Conservation (phyloP, 2,113 vertebrate species). For the Cyphomyrus discorhynchus region DNA sequence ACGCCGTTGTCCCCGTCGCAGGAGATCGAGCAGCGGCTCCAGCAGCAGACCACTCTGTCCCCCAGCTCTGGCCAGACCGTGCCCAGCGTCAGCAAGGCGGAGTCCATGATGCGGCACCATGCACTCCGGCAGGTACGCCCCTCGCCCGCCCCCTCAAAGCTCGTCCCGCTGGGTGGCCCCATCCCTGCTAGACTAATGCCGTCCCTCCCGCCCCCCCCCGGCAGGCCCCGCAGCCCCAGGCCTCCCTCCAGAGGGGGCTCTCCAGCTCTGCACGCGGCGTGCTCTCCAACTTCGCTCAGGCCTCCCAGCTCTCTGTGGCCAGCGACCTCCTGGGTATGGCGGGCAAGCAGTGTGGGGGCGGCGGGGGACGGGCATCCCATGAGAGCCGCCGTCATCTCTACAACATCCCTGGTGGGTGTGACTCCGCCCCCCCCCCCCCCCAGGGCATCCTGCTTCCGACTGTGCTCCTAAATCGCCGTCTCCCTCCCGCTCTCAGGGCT, state of each 20-base stretch:
- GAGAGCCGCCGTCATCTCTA: constrained; percentile 67
- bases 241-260: constrained; percentile 77
- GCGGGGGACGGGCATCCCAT: constrained; percentile 50
- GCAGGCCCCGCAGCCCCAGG: constrained; percentile 81
- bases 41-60: constrained; percentile 84
- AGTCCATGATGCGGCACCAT: constrained; percentile 86
- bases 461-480: not conserved
- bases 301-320: constrained; percentile 86
- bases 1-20: constrained; percentile 35
- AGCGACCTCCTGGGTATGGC: constrained; percentile 86
- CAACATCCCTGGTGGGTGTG: constrained; percentile 62
- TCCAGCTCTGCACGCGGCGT: constrained; percentile 87
- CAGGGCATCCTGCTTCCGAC: not conserved
- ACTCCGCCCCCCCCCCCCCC: too few species aligned
- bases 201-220: constrained; percentile 33
- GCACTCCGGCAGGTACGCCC: constrained; percentile 80
- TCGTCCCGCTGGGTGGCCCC: not conserved
- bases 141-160: not conserved
- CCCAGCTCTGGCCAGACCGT: constrained; percentile 73
- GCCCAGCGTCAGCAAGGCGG: constrained; percentile 79
- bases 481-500: constrained; percentile 60
- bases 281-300: constrained; percentile 93
- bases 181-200: not conserved
- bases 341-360: constrained; percentile 54
- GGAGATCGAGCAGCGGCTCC: constrained; percentile 94